phyloP scores from a whole-genome alignment of 2,113 vertebrate species.

The Ammodytes dubius region DNA sequence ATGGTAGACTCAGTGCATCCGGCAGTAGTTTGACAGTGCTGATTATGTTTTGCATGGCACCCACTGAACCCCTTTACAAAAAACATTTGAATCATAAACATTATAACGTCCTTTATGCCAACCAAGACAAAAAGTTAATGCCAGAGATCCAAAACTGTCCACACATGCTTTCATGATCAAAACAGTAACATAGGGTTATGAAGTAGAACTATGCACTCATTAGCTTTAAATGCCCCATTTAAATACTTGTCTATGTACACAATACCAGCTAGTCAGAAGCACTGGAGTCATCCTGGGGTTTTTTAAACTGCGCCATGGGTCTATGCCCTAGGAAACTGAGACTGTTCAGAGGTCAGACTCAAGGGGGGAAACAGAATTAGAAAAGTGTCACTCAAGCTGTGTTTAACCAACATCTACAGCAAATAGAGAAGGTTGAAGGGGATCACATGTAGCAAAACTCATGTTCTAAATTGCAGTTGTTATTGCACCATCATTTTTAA shows the following conservation, averaged over 20 bases:
- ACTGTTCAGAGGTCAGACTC: background rate
- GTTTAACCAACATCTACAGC: background rate
- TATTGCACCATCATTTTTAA: background rate
- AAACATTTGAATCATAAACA: background rate
- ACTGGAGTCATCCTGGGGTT: background rate
- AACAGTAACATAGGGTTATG: background rate
- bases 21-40: slow-evolving; percentile 1
- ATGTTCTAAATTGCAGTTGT: background rate
- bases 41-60: background rate
- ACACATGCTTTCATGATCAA: background rate
- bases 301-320: background rate
- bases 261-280: background rate
- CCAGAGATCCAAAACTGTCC: background rate
- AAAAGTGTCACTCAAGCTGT: background rate
- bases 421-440: background rate
- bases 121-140: background rate
- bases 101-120: background rate
- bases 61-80: background rate
- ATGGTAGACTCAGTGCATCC: slow-evolving; percentile 5
- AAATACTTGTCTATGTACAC: background rate
- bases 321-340: background rate
- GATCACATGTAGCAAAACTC: background rate
- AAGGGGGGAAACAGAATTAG: background rate
- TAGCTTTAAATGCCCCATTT: background rate
- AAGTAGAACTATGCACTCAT: background rate